Base-by-base conservation (phyloP, 2,888 invertebrate species). In the Hanleya hanleyi region DNA sequence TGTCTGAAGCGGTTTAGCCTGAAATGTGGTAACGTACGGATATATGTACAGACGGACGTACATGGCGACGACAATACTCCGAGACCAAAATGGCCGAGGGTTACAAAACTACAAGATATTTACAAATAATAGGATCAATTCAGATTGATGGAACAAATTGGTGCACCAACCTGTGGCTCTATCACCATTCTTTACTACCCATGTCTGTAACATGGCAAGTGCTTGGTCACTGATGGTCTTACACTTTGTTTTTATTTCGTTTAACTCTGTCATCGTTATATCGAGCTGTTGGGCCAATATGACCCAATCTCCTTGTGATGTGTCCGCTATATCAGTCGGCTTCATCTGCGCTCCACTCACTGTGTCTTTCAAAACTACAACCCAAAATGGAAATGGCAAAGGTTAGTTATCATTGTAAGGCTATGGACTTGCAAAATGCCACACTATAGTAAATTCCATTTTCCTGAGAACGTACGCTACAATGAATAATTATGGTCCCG, bases 141-240 rank as follows among this genome's bases (percentile, higher is more conserved):
- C n/a, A n/a, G n/a, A n/a, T n/a, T n/a, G n/a, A n/a, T n/a, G n/a
- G n/a, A n/a, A n/a, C n/a, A n/a, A n/a, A n/a, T n/a, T n/a, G n/a
- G n/a, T n/a, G n/a, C 29, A 18, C 67, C 69, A 77, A 94, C 95
- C 96, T 86, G 95, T 94, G 26, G 95, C 96, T 89, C 95, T 95
- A 78, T 95, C 94, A 22, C 96, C 96, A 73, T 95, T 94, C 83
- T 95, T 94, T 73, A 96, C 94, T 87, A 96, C 93, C 99, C 98
- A 99, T 61, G 98, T 93, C 81, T 97, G 94, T 77, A 99, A 93
- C 95, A 98, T 97, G 3, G 97, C 94, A 88, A 96, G 95, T 0
- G 97, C 96, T 90, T 98, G 97, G 82, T 97, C 96, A 5, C 95
- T 94, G 1, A 94, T 93, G 69, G 95, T 94, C 6, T 95, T 94